Conservation (phyloP, 2,113 vertebrate species). For the Poicephalus meyeri region DNA sequence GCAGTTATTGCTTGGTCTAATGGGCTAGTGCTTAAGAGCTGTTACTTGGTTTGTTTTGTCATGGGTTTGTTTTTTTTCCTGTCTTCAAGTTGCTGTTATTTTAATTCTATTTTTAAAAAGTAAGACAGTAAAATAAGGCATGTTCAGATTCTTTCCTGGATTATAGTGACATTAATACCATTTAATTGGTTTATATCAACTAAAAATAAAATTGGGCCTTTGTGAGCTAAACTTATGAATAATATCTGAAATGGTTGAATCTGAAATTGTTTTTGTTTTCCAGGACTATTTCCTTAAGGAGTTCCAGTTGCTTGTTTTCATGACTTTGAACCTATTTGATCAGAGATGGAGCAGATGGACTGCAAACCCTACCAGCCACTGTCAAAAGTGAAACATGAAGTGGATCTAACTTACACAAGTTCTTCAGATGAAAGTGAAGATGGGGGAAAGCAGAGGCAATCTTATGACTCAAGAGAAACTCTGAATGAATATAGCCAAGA, state of each 20-base stretch:
- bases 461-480: constrained; percentile 93
- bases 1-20: not conserved
- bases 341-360: constrained; percentile 96
- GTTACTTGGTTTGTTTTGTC: not conserved
- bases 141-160: not conserved
- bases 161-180: not conserved
- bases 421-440: constrained; percentile 97
- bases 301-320: constrained; percentile 77
- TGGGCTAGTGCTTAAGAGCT: not conserved
- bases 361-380: constrained; percentile 96
- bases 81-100: not conserved
- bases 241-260: not conserved
- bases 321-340: constrained; percentile 75
- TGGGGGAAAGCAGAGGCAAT: constrained; percentile 87
- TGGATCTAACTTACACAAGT: constrained; percentile 95
- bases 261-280: not conserved
- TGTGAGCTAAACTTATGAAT: not conserved
- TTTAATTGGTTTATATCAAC: not conserved
- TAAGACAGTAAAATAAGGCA: not conserved
- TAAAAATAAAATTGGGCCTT: not conserved
- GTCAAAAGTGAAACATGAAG: constrained; percentile 93
- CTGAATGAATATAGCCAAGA: constrained; percentile 93
- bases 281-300: constrained; percentile 75
- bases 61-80: not conserved
- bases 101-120: constrained; percentile 36